Conservation (phyloP, 2,113 vertebrate genomes). For the Alexandromys fortis region DNA sequence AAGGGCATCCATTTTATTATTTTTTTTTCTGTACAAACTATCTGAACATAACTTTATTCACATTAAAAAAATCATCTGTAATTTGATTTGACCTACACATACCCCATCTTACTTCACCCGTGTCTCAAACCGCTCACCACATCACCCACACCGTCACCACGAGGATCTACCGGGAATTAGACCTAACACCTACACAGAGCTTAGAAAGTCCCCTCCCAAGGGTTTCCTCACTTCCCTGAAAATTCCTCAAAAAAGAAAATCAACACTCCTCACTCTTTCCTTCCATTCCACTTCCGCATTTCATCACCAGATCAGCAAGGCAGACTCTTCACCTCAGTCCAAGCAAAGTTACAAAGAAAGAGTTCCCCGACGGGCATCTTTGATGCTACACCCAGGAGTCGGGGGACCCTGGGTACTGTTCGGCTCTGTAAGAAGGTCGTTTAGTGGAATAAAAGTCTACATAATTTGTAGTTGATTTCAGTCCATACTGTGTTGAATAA, state of each 20-base stretch:
- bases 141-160: constrained; percentile 92
- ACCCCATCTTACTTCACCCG: constrained; percentile 87
- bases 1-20: constrained; percentile 89
- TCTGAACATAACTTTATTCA: constrained; percentile 92
- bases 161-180: constrained; percentile 91
- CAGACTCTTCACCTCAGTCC: constrained; percentile 81
- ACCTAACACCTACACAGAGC: constrained; percentile 91
- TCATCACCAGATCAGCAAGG: constrained; percentile 83
- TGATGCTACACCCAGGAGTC: constrained; percentile 96
- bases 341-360: constrained; percentile 82
- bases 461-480: constrained; percentile 96
- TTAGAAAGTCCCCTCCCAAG: constrained; percentile 82
- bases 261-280: constrained; percentile 86
- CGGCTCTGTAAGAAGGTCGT: constrained; percentile 94
- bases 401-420: constrained; percentile 97
- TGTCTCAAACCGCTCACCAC: constrained; percentile 91
- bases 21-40: constrained; percentile 95
- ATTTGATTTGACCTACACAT: constrained; percentile 93
- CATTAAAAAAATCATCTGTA: constrained; percentile 87
- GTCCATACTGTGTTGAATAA: constrained; percentile 92
- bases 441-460: constrained; percentile 98
- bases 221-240: constrained; percentile 81
- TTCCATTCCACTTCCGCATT: constrained; percentile 91
- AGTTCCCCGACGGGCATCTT: constrained; percentile 79
- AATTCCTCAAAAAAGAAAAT: constrained; percentile 80